Conservation (phyloP, 2,888 invertebrate species). For the Meiosimyza decipiens region DNA sequence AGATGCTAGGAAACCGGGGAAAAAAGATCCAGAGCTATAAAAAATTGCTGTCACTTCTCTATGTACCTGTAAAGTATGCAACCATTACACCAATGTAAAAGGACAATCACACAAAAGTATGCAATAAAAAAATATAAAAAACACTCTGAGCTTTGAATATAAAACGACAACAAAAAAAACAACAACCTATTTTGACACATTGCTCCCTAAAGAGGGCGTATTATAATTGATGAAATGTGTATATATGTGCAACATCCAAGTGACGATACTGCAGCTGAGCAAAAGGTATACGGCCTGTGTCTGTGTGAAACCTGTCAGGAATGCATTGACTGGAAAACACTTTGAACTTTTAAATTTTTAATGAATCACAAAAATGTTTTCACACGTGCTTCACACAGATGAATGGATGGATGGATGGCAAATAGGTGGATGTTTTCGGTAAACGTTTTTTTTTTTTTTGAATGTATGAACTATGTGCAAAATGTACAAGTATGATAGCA, state of each 20-base stretch:
- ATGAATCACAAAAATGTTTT: slow-evolving; percentile 58
- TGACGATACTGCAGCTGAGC: slow-evolving; percentile 38
- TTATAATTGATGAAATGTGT: slow-evolving; percentile 14
- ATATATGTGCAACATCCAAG: slow-evolving; percentile 7
- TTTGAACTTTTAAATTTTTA: slow-evolving; percentile 60
- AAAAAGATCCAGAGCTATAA: too few relatives aligned
- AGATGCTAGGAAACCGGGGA: too few relatives aligned
- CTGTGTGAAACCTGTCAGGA: slow-evolving; percentile 32
- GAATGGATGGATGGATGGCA: slow-evolving; percentile 30
- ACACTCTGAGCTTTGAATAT: not conserved
- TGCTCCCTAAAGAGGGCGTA: slow-evolving; percentile 29
- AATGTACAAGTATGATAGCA: too few relatives aligned
- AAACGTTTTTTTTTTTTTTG: too few relatives aligned
- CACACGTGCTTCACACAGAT: slow-evolving; percentile 42
- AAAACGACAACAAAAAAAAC: slow-evolving; percentile 1
- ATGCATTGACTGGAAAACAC: slow-evolving; percentile 55
- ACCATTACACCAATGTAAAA: not conserved
- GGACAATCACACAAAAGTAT: slow-evolving; percentile 7
- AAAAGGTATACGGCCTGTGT: slow-evolving; percentile 27
- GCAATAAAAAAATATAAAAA: not conserved
- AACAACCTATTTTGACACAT: slow-evolving; percentile 26
- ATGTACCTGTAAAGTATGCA: too few relatives aligned
- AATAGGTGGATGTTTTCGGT: too few relatives aligned
- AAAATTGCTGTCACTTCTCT: too few relatives aligned
- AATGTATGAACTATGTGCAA: too few relatives aligned